These are phyloP conservation scores for Paramormyrops hopkinsi DNA, from an alignment of 2,797 vertebrate species.

Conservation along the genomic window DNA sequence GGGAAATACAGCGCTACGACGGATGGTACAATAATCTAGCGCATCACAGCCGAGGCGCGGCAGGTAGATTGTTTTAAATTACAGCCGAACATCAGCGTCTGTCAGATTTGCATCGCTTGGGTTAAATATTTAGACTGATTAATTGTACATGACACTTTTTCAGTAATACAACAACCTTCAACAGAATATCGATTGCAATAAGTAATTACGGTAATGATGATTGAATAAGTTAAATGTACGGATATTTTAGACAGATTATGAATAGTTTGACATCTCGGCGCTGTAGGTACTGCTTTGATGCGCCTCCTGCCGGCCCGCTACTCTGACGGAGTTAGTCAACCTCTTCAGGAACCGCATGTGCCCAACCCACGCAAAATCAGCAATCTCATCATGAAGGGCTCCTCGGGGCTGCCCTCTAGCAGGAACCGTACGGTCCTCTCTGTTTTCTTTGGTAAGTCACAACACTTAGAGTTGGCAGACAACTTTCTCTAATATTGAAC, in stretches of 20 bases:
- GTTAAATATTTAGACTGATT: background rate
- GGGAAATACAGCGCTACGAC: slow-evolving; percentile 88
- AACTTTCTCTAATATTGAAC: background rate
- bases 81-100: background rate
- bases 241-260: background rate
- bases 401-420: slow-evolving; percentile 61
- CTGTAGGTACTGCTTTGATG: slow-evolving; percentile 66
- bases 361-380: slow-evolving; percentile 82
- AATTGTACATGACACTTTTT: background rate
- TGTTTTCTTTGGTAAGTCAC: slow-evolving; percentile 77
- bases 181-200: background rate
- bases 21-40: slow-evolving; percentile 96
- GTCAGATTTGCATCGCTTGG: too few species aligned
- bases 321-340: slow-evolving; percentile 75
- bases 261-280: background rate
- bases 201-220: background rate
- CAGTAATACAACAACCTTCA: background rate
- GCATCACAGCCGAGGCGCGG: slow-evolving; percentile 64
- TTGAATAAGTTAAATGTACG: background rate
- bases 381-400: slow-evolving; percentile 43
- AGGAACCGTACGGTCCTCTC: slow-evolving; percentile 79
- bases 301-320: slow-evolving; percentile 78
- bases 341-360: slow-evolving; percentile 61
- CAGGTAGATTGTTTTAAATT: slow-evolving; percentile 57
- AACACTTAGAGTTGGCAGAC: background rate